Evolutionary conservation across 2,113 vertebrate species (phyloP), one percentile per base, ranked within the genome.

Genomic region (Sardina pilchardus): DNA sequence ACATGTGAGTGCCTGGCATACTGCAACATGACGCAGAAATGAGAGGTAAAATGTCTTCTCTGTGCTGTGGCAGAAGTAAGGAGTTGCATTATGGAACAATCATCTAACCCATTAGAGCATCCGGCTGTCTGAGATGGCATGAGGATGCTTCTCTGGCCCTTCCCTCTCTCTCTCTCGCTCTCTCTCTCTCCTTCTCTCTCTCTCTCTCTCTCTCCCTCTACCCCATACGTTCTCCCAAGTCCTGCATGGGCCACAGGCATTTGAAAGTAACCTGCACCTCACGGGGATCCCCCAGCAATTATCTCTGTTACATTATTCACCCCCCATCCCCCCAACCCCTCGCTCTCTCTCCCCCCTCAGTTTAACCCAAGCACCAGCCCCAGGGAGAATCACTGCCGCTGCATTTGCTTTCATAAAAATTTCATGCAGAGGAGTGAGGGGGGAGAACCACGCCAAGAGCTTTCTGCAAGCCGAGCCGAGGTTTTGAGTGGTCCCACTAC

Each of bases 381-480:
- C 53, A 2, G 47, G 81, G 86, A 84, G 63, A 82, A 87, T 85
- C 83, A 88, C 83, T 34, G 80, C 48, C 42, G 44, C 84, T 82
- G 45, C 85, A 85, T 88, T 86, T 82, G 81, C 85, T 88, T 90
- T 90, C 86, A 90, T 90, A 85, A 90, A 89, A 90, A 87, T 88
- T 83, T 81, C 83, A 90, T 89, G 88, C 67, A 82, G 30, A 34
- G 8, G 26, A 71, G 71, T 59, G 26, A 63, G 44, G 82, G 59
- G 84, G 42, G 47, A 36, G 21, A 78, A 17, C 71, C 71, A 78
- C 30, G 12, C 30, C 71, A 78, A 36, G 63, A 9, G 2, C 4
- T 71, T 71, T 71, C 12, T 71, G n/a, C 59, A 21, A 71, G 26
- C 63, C 63, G 3, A 78, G 71, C 34, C 10, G 3, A 78, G 71